A percentile compares a stretch with the other conserved stretches of the same genome.
These are phyloP conservation scores for Drosophila kambysellisi DNA, from an alignment of 2,888 invertebrate species.

Conservation along the genomic window DNA sequence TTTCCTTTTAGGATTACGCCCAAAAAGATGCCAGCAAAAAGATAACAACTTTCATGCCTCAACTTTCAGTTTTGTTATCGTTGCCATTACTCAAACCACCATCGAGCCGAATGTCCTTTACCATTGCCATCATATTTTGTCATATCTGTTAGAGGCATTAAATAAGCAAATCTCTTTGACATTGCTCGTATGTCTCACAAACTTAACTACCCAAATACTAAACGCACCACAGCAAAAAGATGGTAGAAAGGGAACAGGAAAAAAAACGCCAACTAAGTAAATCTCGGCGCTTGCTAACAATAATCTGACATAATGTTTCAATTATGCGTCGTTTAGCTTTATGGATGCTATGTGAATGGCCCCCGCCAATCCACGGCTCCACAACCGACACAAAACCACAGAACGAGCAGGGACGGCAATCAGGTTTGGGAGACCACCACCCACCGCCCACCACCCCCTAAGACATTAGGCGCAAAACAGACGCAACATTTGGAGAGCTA, in stretches of 20 bases:
- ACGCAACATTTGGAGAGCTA: conserved; percentile 71
- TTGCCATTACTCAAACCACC: conserved; percentile 50
- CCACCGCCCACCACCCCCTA: conserved; percentile 4
- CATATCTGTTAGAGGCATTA: conserved; percentile 55
- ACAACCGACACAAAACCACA: conserved; percentile 34
- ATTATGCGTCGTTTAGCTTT: conserved; percentile 82
- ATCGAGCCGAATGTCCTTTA: conserved; percentile 19
- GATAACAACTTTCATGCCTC: conserved; percentile 14
- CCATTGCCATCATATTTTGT: conserved; percentile 54
- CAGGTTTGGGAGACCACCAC: conserved; percentile 27
- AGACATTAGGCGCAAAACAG: conserved; percentile 58
- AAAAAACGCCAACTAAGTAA: conserved; percentile 75
- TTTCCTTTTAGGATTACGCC: conserved; percentile 13
- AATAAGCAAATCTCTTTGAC: conserved; percentile 62
- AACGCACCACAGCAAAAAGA: conserved; percentile 9
- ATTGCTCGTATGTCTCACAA: conserved; percentile 59
- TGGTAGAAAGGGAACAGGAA: background rate
- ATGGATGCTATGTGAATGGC: conserved; percentile 71
- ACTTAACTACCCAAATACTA: conserved; percentile 43
- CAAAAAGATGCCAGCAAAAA: conserved; percentile 1
- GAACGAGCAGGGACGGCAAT: conserved; percentile 31
- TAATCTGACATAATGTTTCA: conserved; percentile 83
- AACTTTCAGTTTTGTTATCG: conserved; percentile 52
- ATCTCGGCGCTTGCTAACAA: conserved; percentile 77
- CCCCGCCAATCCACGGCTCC: conserved; percentile 9